Base-by-base conservation (phyloP, 2,888 invertebrate species). In the Priocnemis perturbator region DNA sequence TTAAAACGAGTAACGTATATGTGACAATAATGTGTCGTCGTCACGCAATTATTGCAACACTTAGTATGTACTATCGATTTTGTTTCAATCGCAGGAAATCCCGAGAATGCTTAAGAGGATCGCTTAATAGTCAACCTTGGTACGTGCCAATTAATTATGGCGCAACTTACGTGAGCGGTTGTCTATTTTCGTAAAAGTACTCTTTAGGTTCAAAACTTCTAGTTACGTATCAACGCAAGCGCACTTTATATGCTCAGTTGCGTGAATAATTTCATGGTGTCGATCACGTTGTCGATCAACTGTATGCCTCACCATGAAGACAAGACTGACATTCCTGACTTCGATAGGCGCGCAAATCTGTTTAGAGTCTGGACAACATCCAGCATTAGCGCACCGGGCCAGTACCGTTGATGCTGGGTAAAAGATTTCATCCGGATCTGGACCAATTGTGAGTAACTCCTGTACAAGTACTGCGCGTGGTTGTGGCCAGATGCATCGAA, bases 391-490 rank as follows among this genome's bases (percentile, higher is more conserved):
- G 69, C 89, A 89, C 48, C 88, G 82, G 21, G 84, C 80, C 14
- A 88, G 68, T 2, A 88, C 87, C 21, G 87, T 87, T 44, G 86
- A 84, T 0, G 81, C 55, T 3, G 89, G 87, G 77, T 85, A 86
- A 73, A 88, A 87, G 61, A 84, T 77, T 61, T 86, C 86, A 62
- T 86, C 87, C 3, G 85, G 79, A 65, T 81, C 82, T 15, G 85
- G 86, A 4, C 87, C 87, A 45, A 82, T 78, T 7, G 79, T 77
- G 15, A 87, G 69, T 19, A 88, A 76, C 60, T 88, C 86, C 30
- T 73, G 79, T 4, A 87, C 80, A 7, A 81, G 77, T 7, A 88
- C 76, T 0, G 88, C 87, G 20, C 87, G 80, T 23, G 83, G 78
- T 70, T 88, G 88, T 0, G 88, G 88, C 56, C 76, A 23, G 0